Percentiles rank a stretch among this genome's conserved stretches.
Evolutionary conservation across 2,888 invertebrate genomes (phyloP).

Genomic region (Junonia oenone): DNA sequence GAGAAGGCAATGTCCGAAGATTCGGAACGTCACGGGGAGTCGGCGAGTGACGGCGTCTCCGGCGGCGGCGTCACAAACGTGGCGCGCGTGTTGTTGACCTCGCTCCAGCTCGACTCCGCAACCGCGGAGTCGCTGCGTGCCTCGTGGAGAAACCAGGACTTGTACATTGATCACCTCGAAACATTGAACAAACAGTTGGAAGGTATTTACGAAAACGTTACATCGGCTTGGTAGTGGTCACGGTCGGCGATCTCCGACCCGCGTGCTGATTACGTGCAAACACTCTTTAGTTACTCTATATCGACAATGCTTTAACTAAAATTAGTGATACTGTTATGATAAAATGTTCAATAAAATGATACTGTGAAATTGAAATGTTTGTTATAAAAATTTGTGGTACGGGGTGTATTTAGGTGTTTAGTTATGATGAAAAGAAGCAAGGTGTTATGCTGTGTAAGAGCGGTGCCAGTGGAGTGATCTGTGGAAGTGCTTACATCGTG

Average conservation of each 20-base stretch:
- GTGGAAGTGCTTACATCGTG: conserved; percentile 48
- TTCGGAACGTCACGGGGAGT: conserved; percentile 69
- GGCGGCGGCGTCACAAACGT: conserved; percentile 74
- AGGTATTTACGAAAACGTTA: conserved; percentile 83
- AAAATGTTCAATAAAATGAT: conserved; percentile 50
- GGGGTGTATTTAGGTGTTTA: conserved; percentile 69
- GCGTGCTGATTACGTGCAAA: conserved; percentile 48
- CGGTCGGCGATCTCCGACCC: conserved; percentile 56
- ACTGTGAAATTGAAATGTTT: conserved; percentile 50
- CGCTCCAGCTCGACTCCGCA: conserved; percentile 82
- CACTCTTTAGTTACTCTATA: conserved; percentile 63
- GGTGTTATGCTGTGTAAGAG: conserved; percentile 53
- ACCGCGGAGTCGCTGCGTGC: conserved; percentile 83
- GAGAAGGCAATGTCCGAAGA: conserved; percentile 78
- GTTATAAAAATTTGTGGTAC: conserved; percentile 58
- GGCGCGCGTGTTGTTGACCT: conserved; percentile 81
- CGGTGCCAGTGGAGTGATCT: conserved; percentile 62
- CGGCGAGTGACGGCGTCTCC: conserved; percentile 61
- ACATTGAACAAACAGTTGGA: conserved; percentile 86
- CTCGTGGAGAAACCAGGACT: conserved; percentile 87
- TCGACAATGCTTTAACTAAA: conserved; percentile 80
- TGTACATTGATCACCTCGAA: conserved; percentile 87
- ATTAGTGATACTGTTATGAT: conserved; percentile 65
- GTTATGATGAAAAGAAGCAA: conserved; percentile 51
- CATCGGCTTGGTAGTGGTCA: conserved; percentile 71